Conservation (phyloP, 1,140 invertebrate species). For the Zaprionus capensis region DNA sequence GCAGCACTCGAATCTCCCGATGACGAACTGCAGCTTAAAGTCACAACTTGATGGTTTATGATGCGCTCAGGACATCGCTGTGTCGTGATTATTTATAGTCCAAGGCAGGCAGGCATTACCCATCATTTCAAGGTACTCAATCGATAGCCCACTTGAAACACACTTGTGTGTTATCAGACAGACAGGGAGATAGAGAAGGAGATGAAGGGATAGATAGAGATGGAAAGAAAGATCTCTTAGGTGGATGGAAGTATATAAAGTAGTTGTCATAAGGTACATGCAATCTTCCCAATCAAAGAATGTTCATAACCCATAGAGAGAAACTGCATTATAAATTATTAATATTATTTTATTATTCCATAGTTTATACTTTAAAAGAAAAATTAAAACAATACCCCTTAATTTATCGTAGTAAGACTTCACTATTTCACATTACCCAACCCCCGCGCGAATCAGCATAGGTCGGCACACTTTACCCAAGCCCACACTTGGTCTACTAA, state of each 20-base stretch:
- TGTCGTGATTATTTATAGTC: conserved; percentile 46
- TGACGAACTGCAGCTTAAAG: conserved; percentile 9
- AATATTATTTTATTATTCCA: no score
- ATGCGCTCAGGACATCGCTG: conserved; percentile 49
- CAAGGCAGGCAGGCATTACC: conserved; percentile 10
- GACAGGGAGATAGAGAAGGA: not conserved
- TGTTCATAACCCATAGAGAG: no score
- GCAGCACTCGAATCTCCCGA: not conserved
- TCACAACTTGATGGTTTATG: conserved; percentile 62
- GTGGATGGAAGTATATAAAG: not conserved
- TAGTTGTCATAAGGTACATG: not conserved
- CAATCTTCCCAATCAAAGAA: no score
- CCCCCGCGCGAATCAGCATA: not conserved
- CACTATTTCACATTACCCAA: not conserved
- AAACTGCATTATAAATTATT: no score
- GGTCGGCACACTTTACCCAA: not conserved
- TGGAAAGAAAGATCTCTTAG: not conserved
- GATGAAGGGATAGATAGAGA: no score
- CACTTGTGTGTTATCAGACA: not conserved
- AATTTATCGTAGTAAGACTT: no score
- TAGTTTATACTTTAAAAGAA: no score
- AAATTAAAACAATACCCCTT: no score
- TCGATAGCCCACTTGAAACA: conserved; percentile 30
- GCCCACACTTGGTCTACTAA: conserved; percentile 21
- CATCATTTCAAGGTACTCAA: conserved; percentile 50